Percentiles rank a stretch among this genome's conserved stretches.
Conservation (phyloP, 2,113 vertebrate genomes). For the Pteruthius melanotis region DNA sequence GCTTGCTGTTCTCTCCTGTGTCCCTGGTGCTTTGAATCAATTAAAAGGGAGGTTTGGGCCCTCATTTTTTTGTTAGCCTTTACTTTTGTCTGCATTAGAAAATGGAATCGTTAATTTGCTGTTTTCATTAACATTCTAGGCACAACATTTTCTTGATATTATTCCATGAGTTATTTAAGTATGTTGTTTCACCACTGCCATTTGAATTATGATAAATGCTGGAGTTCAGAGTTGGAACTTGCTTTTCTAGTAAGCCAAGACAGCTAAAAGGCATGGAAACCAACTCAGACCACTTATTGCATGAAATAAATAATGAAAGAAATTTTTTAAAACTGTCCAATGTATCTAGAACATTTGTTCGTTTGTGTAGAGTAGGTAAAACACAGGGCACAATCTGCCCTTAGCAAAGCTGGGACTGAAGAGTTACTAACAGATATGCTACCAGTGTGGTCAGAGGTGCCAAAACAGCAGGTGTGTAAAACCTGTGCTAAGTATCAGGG, state of each 20-base stretch:
- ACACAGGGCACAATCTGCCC: accelerated
- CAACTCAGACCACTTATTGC: not conserved
- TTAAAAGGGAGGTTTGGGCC: not conserved
- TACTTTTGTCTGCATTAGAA: not conserved
- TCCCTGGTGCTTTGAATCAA: not conserved
- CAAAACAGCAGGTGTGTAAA: not conserved
- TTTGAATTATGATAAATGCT: not conserved
- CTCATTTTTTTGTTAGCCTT: not conserved
- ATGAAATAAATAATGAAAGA: not conserved
- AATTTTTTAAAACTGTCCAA: accelerated
- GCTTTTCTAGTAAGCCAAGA: not conserved
- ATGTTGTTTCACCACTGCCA: not conserved
- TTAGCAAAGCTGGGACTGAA: not conserved
- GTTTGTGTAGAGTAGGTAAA: not conserved
- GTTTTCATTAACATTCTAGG: not conserved
- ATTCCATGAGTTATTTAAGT: not conserved
- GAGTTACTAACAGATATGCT: not conserved
- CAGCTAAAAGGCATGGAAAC: not conserved
- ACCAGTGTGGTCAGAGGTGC: not conserved
- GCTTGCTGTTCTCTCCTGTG: not conserved
- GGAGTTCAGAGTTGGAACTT: not conserved
- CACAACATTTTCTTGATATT: not conserved
- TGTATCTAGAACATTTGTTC: not conserved
- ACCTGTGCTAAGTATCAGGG: not conserved
- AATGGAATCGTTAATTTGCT: not conserved